phyloP scores from a whole-genome alignment of 2,113 vertebrate species.

The Pollachius pollachius region DNA sequence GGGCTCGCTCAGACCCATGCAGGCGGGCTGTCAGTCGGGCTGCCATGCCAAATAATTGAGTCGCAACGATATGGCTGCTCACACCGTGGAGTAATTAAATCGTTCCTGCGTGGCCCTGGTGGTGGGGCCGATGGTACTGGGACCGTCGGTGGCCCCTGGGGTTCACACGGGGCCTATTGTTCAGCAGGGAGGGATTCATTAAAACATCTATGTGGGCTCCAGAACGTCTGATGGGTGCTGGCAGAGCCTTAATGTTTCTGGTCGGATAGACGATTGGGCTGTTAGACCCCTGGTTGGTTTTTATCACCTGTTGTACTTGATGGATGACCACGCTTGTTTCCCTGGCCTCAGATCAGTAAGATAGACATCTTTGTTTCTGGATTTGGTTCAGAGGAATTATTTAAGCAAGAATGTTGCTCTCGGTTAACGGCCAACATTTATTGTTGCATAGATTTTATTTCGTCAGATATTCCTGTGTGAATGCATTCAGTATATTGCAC shows the following conservation, averaged over 20 bases:
- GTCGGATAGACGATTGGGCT: not conserved
- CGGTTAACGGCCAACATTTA: too few species aligned
- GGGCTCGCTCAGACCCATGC: constrained; percentile 22
- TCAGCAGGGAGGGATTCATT: constrained; percentile 12
- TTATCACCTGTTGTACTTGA: constrained; percentile 10
- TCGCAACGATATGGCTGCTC: not conserved
- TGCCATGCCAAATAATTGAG: constrained; percentile 17
- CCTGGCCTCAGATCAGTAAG: not conserved
- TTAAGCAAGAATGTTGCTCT: too few species aligned
- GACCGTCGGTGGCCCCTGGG: constrained; percentile 9
- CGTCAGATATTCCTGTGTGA: too few species aligned
- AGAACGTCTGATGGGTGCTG: constrained; percentile 10
- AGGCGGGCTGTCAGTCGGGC: constrained; percentile 11
- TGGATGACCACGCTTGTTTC: constrained; percentile 1
- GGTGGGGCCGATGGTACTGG: constrained; percentile 6
- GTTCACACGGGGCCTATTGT: constrained; percentile 13
- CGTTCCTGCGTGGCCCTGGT: constrained; percentile 8
- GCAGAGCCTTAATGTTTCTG: constrained; percentile 13
- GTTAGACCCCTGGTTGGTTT: not conserved
- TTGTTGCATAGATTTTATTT: too few species aligned
- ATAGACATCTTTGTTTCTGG: not conserved
- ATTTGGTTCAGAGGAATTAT: not conserved
- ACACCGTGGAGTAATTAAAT: constrained; percentile 14
- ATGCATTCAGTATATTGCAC: too few species aligned
- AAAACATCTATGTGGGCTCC: constrained; percentile 15